A percentile compares a stretch with the other conserved stretches of the same genome.
Evolutionary conservation across 92 coral and sea anemone species (phyloP).

Genomic region (Epizoanthus stellaris): DNA sequence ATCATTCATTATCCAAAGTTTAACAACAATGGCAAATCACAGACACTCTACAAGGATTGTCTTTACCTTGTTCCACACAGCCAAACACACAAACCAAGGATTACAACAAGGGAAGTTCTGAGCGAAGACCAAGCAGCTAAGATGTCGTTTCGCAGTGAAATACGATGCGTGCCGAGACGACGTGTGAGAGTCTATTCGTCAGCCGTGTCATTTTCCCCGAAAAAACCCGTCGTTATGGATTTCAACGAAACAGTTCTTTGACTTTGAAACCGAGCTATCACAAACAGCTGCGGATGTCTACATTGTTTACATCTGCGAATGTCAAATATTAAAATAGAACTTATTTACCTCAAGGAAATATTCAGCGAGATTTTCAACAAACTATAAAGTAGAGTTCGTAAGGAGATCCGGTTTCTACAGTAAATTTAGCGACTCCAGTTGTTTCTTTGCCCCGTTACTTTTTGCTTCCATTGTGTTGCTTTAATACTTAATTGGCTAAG

Average conservation of each 20-base stretch:
- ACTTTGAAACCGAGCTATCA: slow-evolving; percentile 6
- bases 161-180: slow-evolving; percentile 61
- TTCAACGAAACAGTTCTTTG: too few relatives aligned
- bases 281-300: not conserved
- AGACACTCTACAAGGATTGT: slow-evolving; percentile 64
- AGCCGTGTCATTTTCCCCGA: slow-evolving; percentile 59
- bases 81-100: slow-evolving; percentile 47
- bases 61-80: slow-evolving; percentile 73
- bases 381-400: not conserved
- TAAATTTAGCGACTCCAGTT: not conserved
- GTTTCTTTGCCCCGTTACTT: not conserved
- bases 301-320: not conserved
- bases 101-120: slow-evolving; percentile 51
- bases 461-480: not conserved
- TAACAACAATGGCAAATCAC: slow-evolving; percentile 60
- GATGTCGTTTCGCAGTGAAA: slow-evolving; percentile 58
- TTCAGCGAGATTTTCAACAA: not conserved
- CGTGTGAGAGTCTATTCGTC: slow-evolving; percentile 56
- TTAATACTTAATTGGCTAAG: not conserved
- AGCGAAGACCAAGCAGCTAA: slow-evolving; percentile 49
- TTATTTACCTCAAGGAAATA: not conserved
- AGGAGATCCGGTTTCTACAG: not conserved
- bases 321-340: not conserved
- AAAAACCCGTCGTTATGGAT: slow-evolving; percentile 1
- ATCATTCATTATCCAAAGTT: slow-evolving; percentile 68